These are phyloP conservation scores for Cettia cetti DNA, from an alignment of 2,113 vertebrate genomes.

Conservation along the genomic window DNA sequence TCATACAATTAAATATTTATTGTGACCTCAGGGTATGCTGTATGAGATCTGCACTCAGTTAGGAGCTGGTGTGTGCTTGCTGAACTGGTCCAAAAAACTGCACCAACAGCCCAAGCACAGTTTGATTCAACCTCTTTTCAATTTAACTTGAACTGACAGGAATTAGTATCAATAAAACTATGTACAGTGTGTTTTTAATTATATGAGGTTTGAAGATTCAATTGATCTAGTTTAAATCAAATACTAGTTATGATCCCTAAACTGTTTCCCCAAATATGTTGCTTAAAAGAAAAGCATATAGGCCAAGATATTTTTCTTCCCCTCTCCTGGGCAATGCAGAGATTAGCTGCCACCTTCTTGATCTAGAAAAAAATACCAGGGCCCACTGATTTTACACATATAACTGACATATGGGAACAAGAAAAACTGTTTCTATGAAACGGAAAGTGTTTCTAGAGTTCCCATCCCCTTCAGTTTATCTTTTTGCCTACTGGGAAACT, in stretches of 20 bases:
- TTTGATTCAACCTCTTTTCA: background rate
- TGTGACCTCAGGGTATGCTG: background rate
- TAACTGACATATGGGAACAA: background rate
- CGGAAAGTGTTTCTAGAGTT: background rate
- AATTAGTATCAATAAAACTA: background rate
- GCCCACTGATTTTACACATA: background rate
- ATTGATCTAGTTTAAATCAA: background rate
- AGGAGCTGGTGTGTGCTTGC: background rate
- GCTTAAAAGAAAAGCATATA: background rate
- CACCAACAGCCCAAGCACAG: background rate
- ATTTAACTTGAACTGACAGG: background rate
- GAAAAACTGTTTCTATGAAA: background rate
- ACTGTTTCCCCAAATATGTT: background rate
- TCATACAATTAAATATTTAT: slow-evolving; percentile 18
- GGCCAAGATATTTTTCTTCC: background rate
- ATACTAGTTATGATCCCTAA: background rate
- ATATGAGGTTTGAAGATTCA: background rate
- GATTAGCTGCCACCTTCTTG: background rate
- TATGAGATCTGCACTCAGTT: background rate
- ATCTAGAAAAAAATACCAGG: background rate
- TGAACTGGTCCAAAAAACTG: background rate
- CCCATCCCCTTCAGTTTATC: background rate
- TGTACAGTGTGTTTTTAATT: background rate
- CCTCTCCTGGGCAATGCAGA: background rate
- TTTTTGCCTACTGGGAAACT: background rate